Evolutionary conservation across 2,888 invertebrate species (phyloP).

Genomic region (Plebejus melissa): DNA sequence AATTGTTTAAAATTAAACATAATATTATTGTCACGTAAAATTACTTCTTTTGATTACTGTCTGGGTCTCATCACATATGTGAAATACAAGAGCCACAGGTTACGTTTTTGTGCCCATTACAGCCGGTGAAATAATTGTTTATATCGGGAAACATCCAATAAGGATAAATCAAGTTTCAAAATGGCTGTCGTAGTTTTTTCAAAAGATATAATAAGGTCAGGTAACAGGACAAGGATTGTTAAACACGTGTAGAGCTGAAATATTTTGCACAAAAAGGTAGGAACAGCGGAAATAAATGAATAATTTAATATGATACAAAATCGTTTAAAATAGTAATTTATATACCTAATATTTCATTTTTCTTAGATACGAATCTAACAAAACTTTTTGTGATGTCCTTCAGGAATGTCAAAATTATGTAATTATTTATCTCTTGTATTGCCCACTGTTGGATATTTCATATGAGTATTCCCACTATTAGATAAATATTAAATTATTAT

Average conservation of each 20-base stretch:
- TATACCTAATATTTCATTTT: too few relatives aligned
- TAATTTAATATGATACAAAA: too few relatives aligned
- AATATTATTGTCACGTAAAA: neutral
- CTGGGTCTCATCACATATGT: neutral
- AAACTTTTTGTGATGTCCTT: neutral
- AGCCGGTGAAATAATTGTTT: slow-evolving; percentile 10
- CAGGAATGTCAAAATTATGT: neutral
- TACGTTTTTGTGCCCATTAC: slow-evolving; percentile 16
- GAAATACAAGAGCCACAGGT: slow-evolving; percentile 8
- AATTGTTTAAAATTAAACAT: neutral
- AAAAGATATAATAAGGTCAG: slow-evolving; percentile 1
- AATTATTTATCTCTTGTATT: neutral
- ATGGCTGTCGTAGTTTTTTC: neutral
- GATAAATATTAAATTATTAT: slow-evolving; percentile 1
- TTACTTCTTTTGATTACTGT: neutral
- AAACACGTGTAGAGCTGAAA: neutral
- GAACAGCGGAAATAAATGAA: too few relatives aligned
- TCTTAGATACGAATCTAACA: too few relatives aligned
- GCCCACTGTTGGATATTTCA: neutral
- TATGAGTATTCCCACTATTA: neutral
- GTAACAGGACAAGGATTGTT: neutral
- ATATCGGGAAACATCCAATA: neutral
- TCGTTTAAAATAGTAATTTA: too few relatives aligned
- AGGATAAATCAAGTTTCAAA: slow-evolving; percentile 7
- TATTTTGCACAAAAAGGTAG: neutral